Percentiles rank a stretch among this genome's conserved stretches.
Evolutionary conservation across 2,888 invertebrate genomes (phyloP).

Genomic region (Tipula lateralis): DNA sequence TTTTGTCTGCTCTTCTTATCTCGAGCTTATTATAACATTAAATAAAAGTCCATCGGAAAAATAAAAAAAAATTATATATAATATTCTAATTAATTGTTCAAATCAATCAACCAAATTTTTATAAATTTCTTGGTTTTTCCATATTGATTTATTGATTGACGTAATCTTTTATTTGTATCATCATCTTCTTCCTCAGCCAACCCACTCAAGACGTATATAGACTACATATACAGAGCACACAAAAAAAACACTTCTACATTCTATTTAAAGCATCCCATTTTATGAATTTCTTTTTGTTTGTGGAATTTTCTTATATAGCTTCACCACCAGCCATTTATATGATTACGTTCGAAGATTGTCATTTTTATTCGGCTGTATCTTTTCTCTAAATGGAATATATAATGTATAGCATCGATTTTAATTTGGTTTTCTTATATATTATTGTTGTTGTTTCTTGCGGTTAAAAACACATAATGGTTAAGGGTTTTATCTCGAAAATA

Average conservation of each 20-base stretch:
- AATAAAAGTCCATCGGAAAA: neutral
- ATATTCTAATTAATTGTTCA: conserved; percentile 19
- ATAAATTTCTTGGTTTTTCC: neutral
- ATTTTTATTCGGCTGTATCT: neutral
- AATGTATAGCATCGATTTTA: neutral
- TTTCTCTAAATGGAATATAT: neutral
- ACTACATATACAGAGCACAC: neutral
- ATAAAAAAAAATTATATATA: neutral
- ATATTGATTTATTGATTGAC: conserved; percentile 19
- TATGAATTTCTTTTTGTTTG: neutral
- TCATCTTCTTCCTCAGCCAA: neutral
- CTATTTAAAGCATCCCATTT: conserved; percentile 9
- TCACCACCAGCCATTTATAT: neutral
- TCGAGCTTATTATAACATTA: neutral
- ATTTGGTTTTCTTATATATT: no score
- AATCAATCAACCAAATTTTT: neutral
- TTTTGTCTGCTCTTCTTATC: neutral
- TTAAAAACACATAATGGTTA: neutral
- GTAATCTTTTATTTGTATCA: neutral
- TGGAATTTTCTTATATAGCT: neutral
- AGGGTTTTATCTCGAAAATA: neutral
- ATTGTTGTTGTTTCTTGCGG: neutral
- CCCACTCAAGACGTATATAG: neutral
- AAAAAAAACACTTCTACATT: neutral
- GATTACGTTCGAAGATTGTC: neutral